Evolutionary conservation across 2,113 vertebrate genomes (phyloP).

Genomic region (Sapajus apella): DNA sequence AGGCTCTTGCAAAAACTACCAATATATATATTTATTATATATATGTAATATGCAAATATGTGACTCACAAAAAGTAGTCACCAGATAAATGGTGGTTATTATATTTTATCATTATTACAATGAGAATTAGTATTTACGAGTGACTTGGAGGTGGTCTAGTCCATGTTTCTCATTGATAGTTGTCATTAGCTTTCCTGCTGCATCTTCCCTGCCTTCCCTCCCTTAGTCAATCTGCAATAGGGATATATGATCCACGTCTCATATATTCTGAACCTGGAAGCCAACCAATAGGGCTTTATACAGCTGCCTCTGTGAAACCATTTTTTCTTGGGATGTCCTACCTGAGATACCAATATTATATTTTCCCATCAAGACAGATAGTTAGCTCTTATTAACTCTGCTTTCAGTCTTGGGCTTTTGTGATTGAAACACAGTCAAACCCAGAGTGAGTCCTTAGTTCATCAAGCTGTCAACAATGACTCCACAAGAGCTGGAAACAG

Average conservation of each 20-base stretch:
- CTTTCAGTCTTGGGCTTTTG: slow-evolving; percentile 12
- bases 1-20: neutral
- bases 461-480: slow-evolving; percentile 49
- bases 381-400: slow-evolving; percentile 21
- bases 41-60: neutral
- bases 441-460: slow-evolving; percentile 51
- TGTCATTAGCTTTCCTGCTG: neutral
- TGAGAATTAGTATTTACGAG: neutral
- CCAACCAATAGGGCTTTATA: neutral
- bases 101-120: neutral
- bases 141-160: neutral
- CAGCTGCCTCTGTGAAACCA: neutral
- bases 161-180: neutral
- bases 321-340: neutral
- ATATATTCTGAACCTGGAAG: neutral
- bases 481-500: neutral
- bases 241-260: neutral
- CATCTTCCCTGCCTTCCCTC: neutral
- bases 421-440: slow-evolving; percentile 57
- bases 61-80: neutral
- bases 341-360: neutral
- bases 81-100: neutral
- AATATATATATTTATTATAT: neutral
- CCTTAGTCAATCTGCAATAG: neutral
- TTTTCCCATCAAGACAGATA: slow-evolving; percentile 32